Conservation (phyloP, 2,888 invertebrate species). For the Amaurobius ferox region DNA sequence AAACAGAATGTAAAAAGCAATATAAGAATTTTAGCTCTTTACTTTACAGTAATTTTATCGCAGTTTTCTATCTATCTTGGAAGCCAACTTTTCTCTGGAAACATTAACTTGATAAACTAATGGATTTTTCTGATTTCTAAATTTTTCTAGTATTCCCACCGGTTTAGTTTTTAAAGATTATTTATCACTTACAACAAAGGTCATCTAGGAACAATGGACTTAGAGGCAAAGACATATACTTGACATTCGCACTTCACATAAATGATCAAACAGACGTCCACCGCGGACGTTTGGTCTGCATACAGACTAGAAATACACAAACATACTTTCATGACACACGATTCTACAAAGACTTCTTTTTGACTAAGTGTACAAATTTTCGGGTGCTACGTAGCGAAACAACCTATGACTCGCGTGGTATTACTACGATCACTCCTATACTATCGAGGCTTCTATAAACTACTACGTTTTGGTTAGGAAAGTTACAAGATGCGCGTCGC, state of each 20-base stretch:
- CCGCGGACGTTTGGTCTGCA: constrained; percentile 64
- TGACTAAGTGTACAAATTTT: constrained; percentile 72
- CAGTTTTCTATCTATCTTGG: constrained; percentile 46
- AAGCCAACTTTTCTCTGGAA: constrained; percentile 60
- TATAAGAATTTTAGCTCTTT: constrained; percentile 47
- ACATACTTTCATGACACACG: constrained; percentile 68
- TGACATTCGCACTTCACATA: constrained; percentile 69
- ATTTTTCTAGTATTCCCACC: constrained; percentile 59
- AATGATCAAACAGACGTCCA: constrained; percentile 65
- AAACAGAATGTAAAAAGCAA: constrained; percentile 68
- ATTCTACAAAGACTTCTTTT: constrained; percentile 63
- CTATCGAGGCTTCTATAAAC: constrained; percentile 72
- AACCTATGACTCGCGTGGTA: constrained; percentile 68
- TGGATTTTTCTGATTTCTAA: constrained; percentile 53
- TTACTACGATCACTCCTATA: constrained; percentile 66
- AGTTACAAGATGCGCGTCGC: constrained; percentile 55
- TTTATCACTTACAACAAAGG: constrained; percentile 69
- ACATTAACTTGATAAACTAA: constrained; percentile 69
- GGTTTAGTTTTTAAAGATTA: constrained; percentile 66
- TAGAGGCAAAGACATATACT: constrained; percentile 70
- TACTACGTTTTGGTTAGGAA: constrained; percentile 72
- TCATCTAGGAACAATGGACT: constrained; percentile 71
- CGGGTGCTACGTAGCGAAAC: constrained; percentile 71
- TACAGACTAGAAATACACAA: constrained; percentile 71
- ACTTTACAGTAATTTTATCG: neutral